phyloP scores from a whole-genome alignment of 37 sponge, comb jelly and placozoan genomes.

The Geodia barretti region DNA sequence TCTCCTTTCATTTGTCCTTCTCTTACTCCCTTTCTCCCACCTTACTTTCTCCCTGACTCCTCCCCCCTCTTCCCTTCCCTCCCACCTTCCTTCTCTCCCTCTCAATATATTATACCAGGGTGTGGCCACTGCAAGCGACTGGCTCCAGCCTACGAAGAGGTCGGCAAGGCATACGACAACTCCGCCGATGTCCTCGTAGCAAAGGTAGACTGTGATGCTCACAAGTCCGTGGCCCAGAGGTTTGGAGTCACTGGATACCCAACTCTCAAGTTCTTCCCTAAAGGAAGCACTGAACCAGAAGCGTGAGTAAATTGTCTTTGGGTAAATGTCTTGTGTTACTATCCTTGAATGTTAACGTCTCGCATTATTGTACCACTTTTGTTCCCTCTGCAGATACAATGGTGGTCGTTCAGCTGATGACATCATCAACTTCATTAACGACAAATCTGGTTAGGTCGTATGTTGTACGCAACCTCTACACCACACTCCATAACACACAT shows the following conservation, averaged over 20 bases:
- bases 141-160: slow-evolving; percentile 92
- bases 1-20: not conserved
- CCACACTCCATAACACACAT: no score
- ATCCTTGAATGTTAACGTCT: no score
- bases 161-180: slow-evolving; percentile 81
- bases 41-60: not conserved
- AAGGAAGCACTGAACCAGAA: slow-evolving; percentile 88
- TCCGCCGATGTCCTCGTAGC: slow-evolving; percentile 79
- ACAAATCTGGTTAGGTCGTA: slow-evolving; percentile 74
- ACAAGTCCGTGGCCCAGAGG: slow-evolving; percentile 67
- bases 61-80: not conserved
- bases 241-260: slow-evolving; percentile 94
- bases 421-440: slow-evolving; percentile 87
- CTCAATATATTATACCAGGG: slow-evolving; percentile 77
- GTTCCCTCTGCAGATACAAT: slow-evolving; percentile 62
- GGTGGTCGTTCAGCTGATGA: slow-evolving; percentile 94
- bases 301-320: slow-evolving; percentile 55
- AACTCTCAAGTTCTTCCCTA: slow-evolving; percentile 95
- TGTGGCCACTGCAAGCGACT: slow-evolving; percentile 97
- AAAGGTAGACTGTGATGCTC: slow-evolving; percentile 91
- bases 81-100: not conserved
- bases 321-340: not conserved
- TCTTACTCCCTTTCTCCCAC: not conserved
- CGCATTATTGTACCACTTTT: not conserved
- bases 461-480: no score